These are phyloP conservation scores for Psix sp. DNA, from an alignment of 1,140 invertebrate species.

Conservation along the genomic window DNA sequence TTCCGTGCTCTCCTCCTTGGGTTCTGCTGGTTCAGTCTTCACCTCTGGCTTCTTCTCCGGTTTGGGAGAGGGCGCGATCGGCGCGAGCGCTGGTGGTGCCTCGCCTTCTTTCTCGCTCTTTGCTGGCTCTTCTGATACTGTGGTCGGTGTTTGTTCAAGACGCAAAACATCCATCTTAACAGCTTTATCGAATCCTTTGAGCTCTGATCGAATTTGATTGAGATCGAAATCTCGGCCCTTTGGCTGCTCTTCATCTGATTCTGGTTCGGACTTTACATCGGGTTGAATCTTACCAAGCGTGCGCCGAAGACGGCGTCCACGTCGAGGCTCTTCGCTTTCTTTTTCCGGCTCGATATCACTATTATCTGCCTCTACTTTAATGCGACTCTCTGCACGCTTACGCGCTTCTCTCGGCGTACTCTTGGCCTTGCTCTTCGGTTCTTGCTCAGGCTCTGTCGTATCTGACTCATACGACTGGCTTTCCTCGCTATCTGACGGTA, in stretches of 20 bases:
- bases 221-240: slow-evolving; percentile 88
- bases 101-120: slow-evolving; percentile 62
- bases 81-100: slow-evolving; percentile 12
- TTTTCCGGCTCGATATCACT: slow-evolving; percentile 73
- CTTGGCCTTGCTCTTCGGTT: slow-evolving; percentile 71
- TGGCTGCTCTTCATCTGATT: slow-evolving; percentile 74
- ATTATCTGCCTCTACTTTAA: slow-evolving; percentile 71
- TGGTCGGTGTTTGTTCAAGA: slow-evolving; percentile 54
- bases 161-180: slow-evolving; percentile 75
- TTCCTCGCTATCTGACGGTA: slow-evolving; percentile 75
- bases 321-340: slow-evolving; percentile 66
- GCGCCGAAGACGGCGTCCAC: slow-evolving; percentile 66
- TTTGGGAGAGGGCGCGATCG: slow-evolving; percentile 47
- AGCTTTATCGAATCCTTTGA: slow-evolving; percentile 86
- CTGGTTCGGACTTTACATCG: slow-evolving; percentile 69
- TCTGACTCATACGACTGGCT: slow-evolving; percentile 73
- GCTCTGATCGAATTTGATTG: slow-evolving; percentile 88
- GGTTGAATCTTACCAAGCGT: slow-evolving; percentile 64
- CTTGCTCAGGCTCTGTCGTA: slow-evolving; percentile 65
- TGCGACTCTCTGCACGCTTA: slow-evolving; percentile 71
- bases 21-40: slow-evolving; percentile 65
- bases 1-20: slow-evolving; percentile 76
- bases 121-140: slow-evolving; percentile 61
- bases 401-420: slow-evolving; percentile 66
- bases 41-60: slow-evolving; percentile 54